phyloP scores from a whole-genome alignment of 2,797 vertebrate genomes.

The Pseudochirops cupreus region DNA sequence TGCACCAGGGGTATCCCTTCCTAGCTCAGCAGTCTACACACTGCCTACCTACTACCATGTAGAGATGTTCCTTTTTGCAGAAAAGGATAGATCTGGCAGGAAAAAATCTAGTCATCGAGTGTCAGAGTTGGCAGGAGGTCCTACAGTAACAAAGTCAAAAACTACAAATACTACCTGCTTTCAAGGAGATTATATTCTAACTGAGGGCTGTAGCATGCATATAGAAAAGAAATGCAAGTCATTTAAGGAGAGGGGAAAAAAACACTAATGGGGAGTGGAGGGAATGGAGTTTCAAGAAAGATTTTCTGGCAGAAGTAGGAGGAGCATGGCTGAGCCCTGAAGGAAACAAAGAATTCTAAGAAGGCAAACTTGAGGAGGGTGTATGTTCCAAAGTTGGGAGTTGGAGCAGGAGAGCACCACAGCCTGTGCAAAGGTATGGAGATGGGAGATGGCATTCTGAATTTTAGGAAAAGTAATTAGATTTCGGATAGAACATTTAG shows the following conservation, averaged over 20 bases:
- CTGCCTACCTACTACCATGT: neutral
- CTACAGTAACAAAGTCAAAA: neutral
- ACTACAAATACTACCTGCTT: neutral
- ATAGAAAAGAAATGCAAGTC: neutral
- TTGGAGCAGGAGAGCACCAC: neutral
- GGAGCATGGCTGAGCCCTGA: neutral
- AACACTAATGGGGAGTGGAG: neutral
- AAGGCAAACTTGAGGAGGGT: neutral
- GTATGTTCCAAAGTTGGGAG: neutral
- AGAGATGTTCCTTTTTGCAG: neutral
- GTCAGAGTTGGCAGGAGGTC: neutral
- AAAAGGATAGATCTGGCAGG: neutral
- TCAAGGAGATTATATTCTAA: neutral
- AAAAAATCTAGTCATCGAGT: neutral
- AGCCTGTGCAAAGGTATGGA: neutral
- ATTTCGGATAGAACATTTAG: neutral
- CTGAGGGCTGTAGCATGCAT: neutral
- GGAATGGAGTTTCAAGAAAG: neutral
- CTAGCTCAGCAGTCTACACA: neutral
- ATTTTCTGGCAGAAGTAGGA: neutral
- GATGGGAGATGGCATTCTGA: neutral
- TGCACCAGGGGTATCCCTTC: too few relatives aligned
- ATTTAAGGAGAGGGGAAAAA: neutral
- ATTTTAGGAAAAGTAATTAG: neutral
- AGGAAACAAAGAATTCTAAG: neutral